Evolutionary conservation across 1,140 invertebrate genomes (phyloP), one percentile per base, ranked within the genome.

Genomic region (Zophobas morio): DNA sequence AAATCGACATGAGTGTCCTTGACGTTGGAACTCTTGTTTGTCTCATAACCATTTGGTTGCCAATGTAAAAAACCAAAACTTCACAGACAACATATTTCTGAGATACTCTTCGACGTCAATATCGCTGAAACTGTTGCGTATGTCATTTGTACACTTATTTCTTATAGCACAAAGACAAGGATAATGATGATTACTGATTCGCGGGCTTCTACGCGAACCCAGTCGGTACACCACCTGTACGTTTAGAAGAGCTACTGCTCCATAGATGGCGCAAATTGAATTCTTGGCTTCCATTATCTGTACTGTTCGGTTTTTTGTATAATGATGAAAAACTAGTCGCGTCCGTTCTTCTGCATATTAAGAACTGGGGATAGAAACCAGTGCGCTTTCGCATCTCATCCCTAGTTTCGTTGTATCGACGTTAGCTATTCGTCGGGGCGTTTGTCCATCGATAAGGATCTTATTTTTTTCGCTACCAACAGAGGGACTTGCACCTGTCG

Each of bases 401-500:
- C 70, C 35, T 73, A 70, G 73, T 74, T 70, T 53, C 70, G 77
- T 42, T 42, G 60, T 66, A 66, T 66, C 60, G 60, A 66, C 60
- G 6, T 36, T 37, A 54, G 63, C 36, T 6, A 74, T 54, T 47
- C 51, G 56, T 57, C 56, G 34, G 39, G 32, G 49, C 46, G 49
- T 54, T 72, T 75, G 56, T 57, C 35, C 54, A 40, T 37, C 40
- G 53, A 75, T 60, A 75, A 78, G 35, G 32, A 54, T 72, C 34
- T 74, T 76, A 75, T 82, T 83, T 83, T 82, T 83, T 84, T 81
- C 80, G 71, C 81, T 83, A 84, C 84, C 84, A 81, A 84, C 80
- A 84, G 83, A 84, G 83, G 84, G 84, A 84, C 80, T 79, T 84
- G 78, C 82, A 85, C 84, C 84, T 85, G 83, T 74, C 51, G 80